A percentile compares a stretch with the other conserved stretches of the same genome.
Conservation (phyloP, 1,140 invertebrate genomes). For the Thereuonema tuberculata region DNA sequence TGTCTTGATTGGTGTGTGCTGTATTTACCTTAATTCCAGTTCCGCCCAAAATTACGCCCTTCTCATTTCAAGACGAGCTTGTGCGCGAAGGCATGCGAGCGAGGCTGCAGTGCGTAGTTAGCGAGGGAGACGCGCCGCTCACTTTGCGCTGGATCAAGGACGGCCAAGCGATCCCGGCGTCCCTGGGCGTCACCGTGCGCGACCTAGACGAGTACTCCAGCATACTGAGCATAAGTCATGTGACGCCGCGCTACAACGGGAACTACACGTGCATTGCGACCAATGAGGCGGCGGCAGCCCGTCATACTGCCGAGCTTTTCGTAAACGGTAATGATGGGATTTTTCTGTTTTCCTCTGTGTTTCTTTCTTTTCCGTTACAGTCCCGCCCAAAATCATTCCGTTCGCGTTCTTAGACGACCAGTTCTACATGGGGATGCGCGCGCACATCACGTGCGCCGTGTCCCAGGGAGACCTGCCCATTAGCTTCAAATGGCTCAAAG, state of each 20-base stretch:
- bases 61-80: slow-evolving; percentile 36
- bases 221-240: slow-evolving; percentile 59
- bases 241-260: slow-evolving; percentile 58
- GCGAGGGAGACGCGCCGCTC: slow-evolving; percentile 43
- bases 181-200: slow-evolving; percentile 35
- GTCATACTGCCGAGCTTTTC: slow-evolving; percentile 53
- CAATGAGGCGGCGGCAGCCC: slow-evolving; percentile 54
- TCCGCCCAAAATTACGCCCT: slow-evolving; percentile 42
- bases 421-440: slow-evolving; percentile 41
- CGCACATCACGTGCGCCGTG: slow-evolving; percentile 53
- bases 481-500: slow-evolving; percentile 37
- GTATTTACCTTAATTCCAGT: too few relatives aligned
- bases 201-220: slow-evolving; percentile 60
- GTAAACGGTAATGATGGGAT: slow-evolving; percentile 38
- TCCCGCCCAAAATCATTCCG: slow-evolving; percentile 42
- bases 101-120: slow-evolving; percentile 51
- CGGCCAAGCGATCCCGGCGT: neutral
- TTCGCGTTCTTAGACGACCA: slow-evolving; percentile 46
- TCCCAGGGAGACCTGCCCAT: slow-evolving; percentile 37
- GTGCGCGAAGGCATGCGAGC: slow-evolving; percentile 54
- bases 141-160: slow-evolving; percentile 11
- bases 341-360: neutral
- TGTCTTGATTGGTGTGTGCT: too few relatives aligned
- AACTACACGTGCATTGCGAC: slow-evolving; percentile 58
- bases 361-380: slow-evolving; percentile 35